Base-by-base conservation (phyloP, 2,797 vertebrate genomes). In the Gymnopithys bicolor region DNA sequence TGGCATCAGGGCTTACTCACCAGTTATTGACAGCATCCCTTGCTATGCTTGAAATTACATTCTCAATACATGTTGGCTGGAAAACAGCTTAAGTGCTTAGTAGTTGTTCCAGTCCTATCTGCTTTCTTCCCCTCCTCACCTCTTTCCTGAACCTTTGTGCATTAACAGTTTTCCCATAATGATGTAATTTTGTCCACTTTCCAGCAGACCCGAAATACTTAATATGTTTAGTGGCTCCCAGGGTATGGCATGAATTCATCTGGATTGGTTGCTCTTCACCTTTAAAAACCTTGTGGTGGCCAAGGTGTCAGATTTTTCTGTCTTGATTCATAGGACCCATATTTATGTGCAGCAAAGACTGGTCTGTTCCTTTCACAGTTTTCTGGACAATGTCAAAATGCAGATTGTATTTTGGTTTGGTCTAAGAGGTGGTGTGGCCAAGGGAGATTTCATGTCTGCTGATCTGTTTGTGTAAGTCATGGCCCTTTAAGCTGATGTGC, bases 131-230 rank as follows among this genome's bases (percentile, higher is more conserved):
- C 24, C 15, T 75, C 10, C 56, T 82, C 25, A 84, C 22, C 46
- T 77, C 71, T 80, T 73, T 78, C 68, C 63, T 83, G 74, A 89
- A 75, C 45, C 59, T 60, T 37, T 89, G 82, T 85, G 86, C 60
- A 45, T 74, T 90, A 92, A n/a, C 56, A 77, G 75, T 90, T 95
- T 92, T 91, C 80, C 81, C 62, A 69, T 74, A 82, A 86, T 56
- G 37, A 73, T 80, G 80, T 63, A 6, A 76, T 77, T 92, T 85
- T 84, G 69, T 84, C 60, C 14, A 21, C 56, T 93, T 94, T 74
- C 60, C 89, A 71, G 64, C 63, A 9, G 2, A 79, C 33, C 33
- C 79, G 69, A 84, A 93, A 56, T 79, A 28, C 17, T 66, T 58
- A 52, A 33, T 52, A 6, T 63, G 58, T 92, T 81, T 73, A 79